A percentile compares a stretch with the other conserved stretches of the same genome.
Evolutionary conservation across 2,113 vertebrate genomes (phyloP).

Genomic region (Chloebia gouldiae): DNA sequence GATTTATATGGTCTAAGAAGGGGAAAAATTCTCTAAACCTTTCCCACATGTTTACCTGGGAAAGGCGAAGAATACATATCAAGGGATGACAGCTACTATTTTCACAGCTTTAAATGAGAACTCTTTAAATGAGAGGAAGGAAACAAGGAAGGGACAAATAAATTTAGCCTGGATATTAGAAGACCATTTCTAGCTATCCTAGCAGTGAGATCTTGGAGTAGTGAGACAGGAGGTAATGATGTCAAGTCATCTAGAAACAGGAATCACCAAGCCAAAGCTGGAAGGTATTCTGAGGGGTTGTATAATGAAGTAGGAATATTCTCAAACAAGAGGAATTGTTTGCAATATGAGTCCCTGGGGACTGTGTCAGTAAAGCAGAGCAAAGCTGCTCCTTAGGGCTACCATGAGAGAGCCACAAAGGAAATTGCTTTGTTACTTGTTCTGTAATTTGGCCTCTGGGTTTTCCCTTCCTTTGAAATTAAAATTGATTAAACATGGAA

Average conservation of each 20-base stretch:
- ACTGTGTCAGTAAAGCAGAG: neutral
- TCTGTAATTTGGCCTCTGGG: neutral
- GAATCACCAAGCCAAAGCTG: neutral
- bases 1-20: accelerated
- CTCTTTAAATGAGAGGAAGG: neutral
- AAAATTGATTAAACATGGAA: neutral
- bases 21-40: neutral
- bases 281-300: neutral
- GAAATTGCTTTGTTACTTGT: neutral
- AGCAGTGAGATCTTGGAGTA: neutral
- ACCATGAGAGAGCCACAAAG: neutral
- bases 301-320: neutral
- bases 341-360: neutral
- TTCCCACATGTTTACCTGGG: neutral
- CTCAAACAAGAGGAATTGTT: neutral
- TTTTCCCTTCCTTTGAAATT: neutral
- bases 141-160: neutral
- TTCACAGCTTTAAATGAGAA: neutral
- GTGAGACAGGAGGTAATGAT: neutral
- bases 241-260: neutral
- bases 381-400: neutral
- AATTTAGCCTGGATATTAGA: neutral
- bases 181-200: neutral
- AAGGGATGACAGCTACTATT: neutral
- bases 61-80: neutral